Conservation (phyloP, 2,888 invertebrate genomes). For the Lutraria lutraria region DNA sequence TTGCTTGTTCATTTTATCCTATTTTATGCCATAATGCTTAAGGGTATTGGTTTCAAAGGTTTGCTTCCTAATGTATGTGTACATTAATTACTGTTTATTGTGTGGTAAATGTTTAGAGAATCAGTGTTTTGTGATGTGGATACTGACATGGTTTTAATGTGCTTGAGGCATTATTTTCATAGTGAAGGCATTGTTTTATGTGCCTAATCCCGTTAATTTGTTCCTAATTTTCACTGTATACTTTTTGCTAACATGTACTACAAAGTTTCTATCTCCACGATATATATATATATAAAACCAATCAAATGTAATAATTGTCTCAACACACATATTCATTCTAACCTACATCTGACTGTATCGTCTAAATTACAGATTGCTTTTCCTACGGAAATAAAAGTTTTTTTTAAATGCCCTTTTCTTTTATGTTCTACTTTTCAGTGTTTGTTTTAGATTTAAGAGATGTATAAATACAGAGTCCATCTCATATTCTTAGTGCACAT, state of each 20-base stretch:
- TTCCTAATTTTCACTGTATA: background rate
- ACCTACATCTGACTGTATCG: no score
- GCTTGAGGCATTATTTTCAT: background rate
- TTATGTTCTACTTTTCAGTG: no score
- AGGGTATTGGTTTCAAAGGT: background rate
- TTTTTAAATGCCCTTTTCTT: no score
- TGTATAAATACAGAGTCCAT: no score
- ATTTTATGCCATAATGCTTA: background rate
- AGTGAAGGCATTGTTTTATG: background rate
- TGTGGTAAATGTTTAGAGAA: background rate
- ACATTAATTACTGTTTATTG: constrained; percentile 2
- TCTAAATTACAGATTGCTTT: no score
- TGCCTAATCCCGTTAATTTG: background rate
- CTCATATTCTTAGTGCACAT: no score
- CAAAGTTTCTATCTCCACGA: no score
- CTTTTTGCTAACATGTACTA: background rate
- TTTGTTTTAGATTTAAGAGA: no score
- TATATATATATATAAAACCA: no score
- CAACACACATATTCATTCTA: no score
- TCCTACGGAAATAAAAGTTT: no score
- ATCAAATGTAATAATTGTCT: no score
- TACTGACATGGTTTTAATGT: background rate
- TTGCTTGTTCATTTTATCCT: constrained; percentile 9
- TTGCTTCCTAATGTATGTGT: background rate
- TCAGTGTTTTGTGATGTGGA: background rate